These are phyloP conservation scores for Diarsia brunnea DNA, from an alignment of 2,888 invertebrate genomes.

Conservation along the genomic window DNA sequence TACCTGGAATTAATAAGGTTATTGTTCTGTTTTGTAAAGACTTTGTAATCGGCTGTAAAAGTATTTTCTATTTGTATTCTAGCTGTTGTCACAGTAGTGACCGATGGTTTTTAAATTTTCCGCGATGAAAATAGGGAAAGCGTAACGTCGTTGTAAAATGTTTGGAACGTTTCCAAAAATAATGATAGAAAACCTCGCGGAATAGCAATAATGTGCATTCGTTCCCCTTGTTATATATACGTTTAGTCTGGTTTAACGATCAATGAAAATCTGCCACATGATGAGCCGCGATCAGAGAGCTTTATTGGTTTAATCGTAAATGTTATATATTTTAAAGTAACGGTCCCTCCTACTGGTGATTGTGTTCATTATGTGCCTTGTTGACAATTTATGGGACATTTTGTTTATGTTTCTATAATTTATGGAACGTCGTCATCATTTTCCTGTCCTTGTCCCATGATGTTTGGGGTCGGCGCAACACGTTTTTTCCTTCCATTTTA, in stretches of 20 bases:
- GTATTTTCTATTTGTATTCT: constrained; percentile 88
- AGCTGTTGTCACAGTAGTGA: constrained; percentile 89
- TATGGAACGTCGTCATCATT: background rate
- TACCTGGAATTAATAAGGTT: constrained; percentile 31
- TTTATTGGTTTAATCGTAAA: constrained; percentile 49
- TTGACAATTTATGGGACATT: constrained; percentile 19
- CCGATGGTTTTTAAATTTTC: constrained; percentile 90
- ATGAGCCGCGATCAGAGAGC: constrained; percentile 38
- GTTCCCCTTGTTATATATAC: constrained; percentile 69
- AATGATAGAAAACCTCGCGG: constrained; percentile 86
- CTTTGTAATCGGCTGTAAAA: constrained; percentile 89
- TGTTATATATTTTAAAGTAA: constrained; percentile 35
- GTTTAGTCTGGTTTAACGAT: constrained; percentile 62
- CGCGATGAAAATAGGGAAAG: constrained; percentile 90
- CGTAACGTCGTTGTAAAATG: constrained; percentile 87
- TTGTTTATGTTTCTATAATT: background rate
- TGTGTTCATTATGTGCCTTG: constrained; percentile 3
- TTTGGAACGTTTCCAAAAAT: constrained; percentile 87
- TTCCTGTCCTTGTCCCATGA: too few species aligned
- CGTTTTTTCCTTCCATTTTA: too few species aligned
- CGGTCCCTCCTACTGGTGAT: constrained; percentile 22
- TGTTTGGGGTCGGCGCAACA: too few species aligned
- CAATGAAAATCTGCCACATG: constrained; percentile 60
- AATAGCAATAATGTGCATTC: constrained; percentile 82
- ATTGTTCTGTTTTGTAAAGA: constrained; percentile 64